phyloP scores from a whole-genome alignment of 2,888 invertebrate species.

The Limnephilus marmoratus region DNA sequence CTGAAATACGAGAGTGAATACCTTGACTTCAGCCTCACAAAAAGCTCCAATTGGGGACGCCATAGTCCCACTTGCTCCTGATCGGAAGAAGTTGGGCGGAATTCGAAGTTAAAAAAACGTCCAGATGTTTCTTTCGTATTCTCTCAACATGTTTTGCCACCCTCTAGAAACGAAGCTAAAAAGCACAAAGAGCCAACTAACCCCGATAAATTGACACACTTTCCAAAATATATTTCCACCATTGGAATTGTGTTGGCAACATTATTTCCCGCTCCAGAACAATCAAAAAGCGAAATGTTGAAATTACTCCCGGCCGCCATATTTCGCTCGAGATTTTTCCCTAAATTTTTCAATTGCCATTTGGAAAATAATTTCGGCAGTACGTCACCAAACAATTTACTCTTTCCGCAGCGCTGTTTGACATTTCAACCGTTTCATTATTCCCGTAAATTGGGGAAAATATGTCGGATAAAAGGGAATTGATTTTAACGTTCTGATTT shows the following conservation, averaged over 20 bases:
- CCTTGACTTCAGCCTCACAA: too few relatives aligned
- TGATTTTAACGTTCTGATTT: background rate
- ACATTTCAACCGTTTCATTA: conserved; percentile 2
- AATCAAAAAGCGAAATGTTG: background rate
- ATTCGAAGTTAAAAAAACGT: too few relatives aligned
- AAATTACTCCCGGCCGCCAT: background rate
- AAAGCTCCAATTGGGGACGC: too few relatives aligned
- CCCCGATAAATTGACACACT: background rate
- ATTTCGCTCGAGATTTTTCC: background rate
- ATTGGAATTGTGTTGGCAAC: background rate
- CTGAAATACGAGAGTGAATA: too few relatives aligned
- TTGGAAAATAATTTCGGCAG: background rate
- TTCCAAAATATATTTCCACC: background rate
- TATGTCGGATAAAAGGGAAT: background rate
- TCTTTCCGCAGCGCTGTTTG: background rate
- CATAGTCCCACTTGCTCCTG: too few relatives aligned
- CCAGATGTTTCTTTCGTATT: too few relatives aligned
- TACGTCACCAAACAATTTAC: background rate
- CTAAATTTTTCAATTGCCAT: background rate
- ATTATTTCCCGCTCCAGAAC: background rate
- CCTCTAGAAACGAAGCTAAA: background rate
- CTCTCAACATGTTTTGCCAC: too few relatives aligned
- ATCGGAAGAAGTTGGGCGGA: too few relatives aligned
- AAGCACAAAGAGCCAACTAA: background rate
- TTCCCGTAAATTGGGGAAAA: background rate